Evolutionary conservation across 64 coral and sea anemone genomes (phyloP).

Genomic region (Stylophora pistillata): DNA sequence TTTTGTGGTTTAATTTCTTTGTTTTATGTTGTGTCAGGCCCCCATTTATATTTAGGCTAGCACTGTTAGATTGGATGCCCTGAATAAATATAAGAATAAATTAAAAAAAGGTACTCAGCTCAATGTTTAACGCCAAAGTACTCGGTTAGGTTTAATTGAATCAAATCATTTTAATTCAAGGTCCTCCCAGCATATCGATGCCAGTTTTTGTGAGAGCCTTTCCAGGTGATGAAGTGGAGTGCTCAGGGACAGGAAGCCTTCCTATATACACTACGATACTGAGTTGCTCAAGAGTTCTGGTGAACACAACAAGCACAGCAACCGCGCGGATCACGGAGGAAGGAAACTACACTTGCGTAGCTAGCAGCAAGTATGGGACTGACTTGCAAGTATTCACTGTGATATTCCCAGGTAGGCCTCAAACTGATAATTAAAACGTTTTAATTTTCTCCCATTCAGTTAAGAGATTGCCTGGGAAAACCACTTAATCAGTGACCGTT

Average conservation of each 20-base stretch:
- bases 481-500: too few relatives aligned
- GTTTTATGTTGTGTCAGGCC: too few relatives aligned
- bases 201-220: not conserved
- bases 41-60: too few relatives aligned
- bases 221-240: not conserved
- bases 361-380: not conserved
- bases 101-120: too few relatives aligned
- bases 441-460: too few relatives aligned
- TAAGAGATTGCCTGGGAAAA: too few relatives aligned
- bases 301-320: not conserved
- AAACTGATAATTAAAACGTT: too few relatives aligned
- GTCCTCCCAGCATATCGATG: not conserved
- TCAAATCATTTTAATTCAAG: not conserved
- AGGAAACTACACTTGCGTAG: not conserved
- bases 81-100: too few relatives aligned
- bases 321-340: not conserved
- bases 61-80: too few relatives aligned
- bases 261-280: not conserved
- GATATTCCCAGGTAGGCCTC: not conserved
- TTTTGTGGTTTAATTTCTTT: too few relatives aligned
- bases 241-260: not conserved
- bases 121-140: too few relatives aligned
- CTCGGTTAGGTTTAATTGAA: too few relatives aligned
- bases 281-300: not conserved
- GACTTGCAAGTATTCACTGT: not conserved